Evolutionary conservation across 1,140 invertebrate species (phyloP).

Genomic region (Drosophila bocqueti): DNA sequence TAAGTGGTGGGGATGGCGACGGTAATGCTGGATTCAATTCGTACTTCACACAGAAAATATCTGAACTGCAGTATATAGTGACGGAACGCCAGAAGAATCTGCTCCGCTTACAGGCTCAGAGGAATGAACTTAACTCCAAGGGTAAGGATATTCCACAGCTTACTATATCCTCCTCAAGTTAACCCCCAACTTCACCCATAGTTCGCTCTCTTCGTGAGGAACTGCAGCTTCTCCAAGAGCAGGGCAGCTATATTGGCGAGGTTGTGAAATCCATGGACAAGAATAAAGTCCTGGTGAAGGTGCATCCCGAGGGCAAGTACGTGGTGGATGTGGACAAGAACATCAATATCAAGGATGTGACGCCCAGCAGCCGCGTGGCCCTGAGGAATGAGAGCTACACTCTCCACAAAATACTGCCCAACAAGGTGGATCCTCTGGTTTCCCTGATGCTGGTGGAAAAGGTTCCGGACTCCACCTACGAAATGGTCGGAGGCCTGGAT

Average conservation of each 20-base stretch:
- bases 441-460: slow-evolving; percentile 99
- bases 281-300: slow-evolving; percentile 99
- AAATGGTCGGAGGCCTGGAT: slow-evolving; percentile 99
- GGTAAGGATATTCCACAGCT: slow-evolving; percentile 86
- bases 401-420: slow-evolving; percentile 99
- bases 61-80: slow-evolving; percentile 97
- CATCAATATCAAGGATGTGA: slow-evolving; percentile 99
- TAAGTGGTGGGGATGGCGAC: neutral
- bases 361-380: slow-evolving; percentile 98
- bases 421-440: slow-evolving; percentile 99
- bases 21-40: slow-evolving; percentile 90
- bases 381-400: slow-evolving; percentile 99
- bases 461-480: slow-evolving; percentile 99
- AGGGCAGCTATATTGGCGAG: slow-evolving; percentile 99
- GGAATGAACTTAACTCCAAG: slow-evolving; percentile 99
- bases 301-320: slow-evolving; percentile 99
- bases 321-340: slow-evolving; percentile 99
- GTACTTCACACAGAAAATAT: slow-evolving; percentile 98
- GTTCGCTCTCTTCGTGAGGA: slow-evolving; percentile 99
- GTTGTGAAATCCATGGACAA: slow-evolving; percentile 99
- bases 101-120: slow-evolving; percentile 98
- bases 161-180: neutral
- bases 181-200: slow-evolving; percentile 79
- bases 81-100: slow-evolving; percentile 99
- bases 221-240: slow-evolving; percentile 98